phyloP scores from a whole-genome alignment of 2,888 invertebrate species.

The Conomelus anceps region DNA sequence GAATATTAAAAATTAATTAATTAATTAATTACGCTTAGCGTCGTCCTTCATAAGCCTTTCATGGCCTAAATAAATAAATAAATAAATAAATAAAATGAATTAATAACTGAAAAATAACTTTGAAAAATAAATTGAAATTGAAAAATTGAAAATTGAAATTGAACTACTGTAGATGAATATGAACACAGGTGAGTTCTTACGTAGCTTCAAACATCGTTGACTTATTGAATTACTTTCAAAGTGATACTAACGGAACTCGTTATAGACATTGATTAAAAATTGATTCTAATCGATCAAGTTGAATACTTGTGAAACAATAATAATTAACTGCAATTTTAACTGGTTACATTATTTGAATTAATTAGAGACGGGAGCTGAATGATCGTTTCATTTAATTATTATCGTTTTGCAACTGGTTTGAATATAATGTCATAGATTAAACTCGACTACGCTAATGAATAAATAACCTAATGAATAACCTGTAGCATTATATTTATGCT shows the following conservation, averaged over 20 bases:
- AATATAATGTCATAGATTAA: neutral
- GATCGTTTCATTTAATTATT: neutral
- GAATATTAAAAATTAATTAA: too few species aligned
- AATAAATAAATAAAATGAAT: too few species aligned
- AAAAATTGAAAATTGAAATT: too few species aligned
- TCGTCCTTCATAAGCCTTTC: too few species aligned
- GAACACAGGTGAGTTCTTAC: neutral
- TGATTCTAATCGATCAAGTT: neutral
- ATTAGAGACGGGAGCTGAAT: neutral
- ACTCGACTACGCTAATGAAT: neutral
- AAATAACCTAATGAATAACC: too few species aligned
- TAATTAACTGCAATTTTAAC: neutral
- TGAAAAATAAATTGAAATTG: too few species aligned
- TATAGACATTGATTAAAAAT: neutral
- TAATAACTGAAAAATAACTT: too few species aligned
- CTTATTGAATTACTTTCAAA: neutral
- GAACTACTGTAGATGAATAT: neutral
- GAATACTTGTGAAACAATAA: neutral
- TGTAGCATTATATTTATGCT: too few species aligned
- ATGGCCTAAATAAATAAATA: too few species aligned
- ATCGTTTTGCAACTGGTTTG: neutral
- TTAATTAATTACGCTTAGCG: too few species aligned
- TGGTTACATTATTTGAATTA: neutral
- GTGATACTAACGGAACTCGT: neutral
- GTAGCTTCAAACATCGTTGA: neutral